Conservation (phyloP, 2,888 invertebrate genomes). For the Xestia c-nigrum region DNA sequence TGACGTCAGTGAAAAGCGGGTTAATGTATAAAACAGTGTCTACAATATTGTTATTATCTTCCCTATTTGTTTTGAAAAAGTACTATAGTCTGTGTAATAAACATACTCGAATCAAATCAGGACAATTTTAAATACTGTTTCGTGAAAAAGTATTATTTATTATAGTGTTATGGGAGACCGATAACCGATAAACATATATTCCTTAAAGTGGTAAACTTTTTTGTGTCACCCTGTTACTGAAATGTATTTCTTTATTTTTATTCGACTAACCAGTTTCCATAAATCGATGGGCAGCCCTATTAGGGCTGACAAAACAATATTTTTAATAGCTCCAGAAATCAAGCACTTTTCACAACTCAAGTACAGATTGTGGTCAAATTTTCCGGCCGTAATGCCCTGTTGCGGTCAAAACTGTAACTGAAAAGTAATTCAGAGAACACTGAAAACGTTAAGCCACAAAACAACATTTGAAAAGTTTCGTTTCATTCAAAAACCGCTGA, state of each 20-base stretch:
- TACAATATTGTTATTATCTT: no score
- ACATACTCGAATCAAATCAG: background rate
- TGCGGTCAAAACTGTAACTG: conserved; percentile 76
- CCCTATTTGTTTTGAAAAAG: no score
- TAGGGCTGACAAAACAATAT: conserved; percentile 36
- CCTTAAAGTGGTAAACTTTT: background rate
- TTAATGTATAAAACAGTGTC: no score
- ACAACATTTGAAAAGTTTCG: conserved; percentile 79
- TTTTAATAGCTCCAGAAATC: conserved; percentile 46
- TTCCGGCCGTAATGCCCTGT: conserved; percentile 59
- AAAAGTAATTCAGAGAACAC: conserved; percentile 78
- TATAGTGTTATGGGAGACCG: background rate
- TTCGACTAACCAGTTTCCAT: background rate
- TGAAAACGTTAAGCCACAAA: conserved; percentile 77
- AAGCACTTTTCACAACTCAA: conserved; percentile 55
- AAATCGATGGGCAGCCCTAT: no score
- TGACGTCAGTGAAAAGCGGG: no score
- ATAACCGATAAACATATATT: background rate
- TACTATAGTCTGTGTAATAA: no score
- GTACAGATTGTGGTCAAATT: conserved; percentile 57
- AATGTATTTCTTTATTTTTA: background rate
- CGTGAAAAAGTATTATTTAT: no score
- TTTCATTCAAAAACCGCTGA: conserved; percentile 74
- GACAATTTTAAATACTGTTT: background rate
- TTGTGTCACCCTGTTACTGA: no score